Evolutionary conservation across 2,797 vertebrate species (phyloP), one percentile per base, ranked within the genome.

Genomic region (Capromys pilorides): DNA sequence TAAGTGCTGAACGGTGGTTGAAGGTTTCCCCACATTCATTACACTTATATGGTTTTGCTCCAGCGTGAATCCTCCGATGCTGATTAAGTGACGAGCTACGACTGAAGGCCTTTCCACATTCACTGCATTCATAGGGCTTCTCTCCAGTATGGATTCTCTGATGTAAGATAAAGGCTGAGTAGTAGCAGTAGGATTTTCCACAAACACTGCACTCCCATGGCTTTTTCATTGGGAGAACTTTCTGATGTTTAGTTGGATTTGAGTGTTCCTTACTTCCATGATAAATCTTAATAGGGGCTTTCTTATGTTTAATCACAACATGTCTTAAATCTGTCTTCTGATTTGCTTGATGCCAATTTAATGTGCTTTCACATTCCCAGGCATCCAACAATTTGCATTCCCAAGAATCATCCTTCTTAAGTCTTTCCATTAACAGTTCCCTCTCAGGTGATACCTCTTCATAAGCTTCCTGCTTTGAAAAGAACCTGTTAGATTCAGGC

Each of bases 31-130:
- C 64, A 33, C 92, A 95, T 14, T 73, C 86, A 0, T 66, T 78
- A 54, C 94, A 92, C 69, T 90, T 77, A 4, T 94, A 91, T 6
- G 83, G 86, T 61, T 97, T 97, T 75, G 96, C 96, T 79, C 97
- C 96, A 28, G 88, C 96, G 69, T 97, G 97, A 69, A 94, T 94
- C 79, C 96, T 95, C 90, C 92, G 90, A 59, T 97, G 97, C 77
- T 97, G 95, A 77, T 87, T 96, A 41, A 97, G 82, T 2, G 90
- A 94, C 39, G 94, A 97, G 77, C 93, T 97, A 81, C 77, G 81
- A 39, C 90, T 97, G 45, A 97, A 96, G 51, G 86, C 88, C 61
- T 96, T 97, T 18, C 94, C 96, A 86, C 96, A 97, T 33, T 92
- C 96, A 18, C 88, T 79, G 80, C 97, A 71, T 71, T 77, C 45